These are phyloP conservation scores for Colistium nudipinnis DNA, from an alignment of 2,113 vertebrate genomes.

Conservation along the genomic window DNA sequence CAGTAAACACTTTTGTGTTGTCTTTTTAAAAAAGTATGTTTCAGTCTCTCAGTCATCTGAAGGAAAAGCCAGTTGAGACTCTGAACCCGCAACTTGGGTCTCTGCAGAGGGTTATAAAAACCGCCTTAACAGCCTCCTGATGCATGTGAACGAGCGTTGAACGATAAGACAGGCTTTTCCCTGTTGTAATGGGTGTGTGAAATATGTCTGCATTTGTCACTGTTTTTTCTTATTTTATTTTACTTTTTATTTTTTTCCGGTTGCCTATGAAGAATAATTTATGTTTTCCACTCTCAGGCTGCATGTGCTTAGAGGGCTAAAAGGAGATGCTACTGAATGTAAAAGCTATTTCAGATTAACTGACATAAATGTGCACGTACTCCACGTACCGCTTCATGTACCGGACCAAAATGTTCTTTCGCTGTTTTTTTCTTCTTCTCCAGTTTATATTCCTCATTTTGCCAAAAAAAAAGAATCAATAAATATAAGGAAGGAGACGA, in stretches of 20 bases:
- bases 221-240: constrained; percentile 1
- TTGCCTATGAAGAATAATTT: constrained; percentile 40
- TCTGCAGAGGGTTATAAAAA: constrained; percentile 45
- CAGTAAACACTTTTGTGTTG: constrained; percentile 23
- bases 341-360: constrained; percentile 72
- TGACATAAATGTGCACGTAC: constrained; percentile 50
- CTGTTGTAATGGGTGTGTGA: constrained; percentile 40
- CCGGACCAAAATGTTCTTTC: constrained; percentile 78
- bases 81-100: constrained; percentile 18
- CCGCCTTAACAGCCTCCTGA: constrained; percentile 69
- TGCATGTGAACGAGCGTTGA: constrained; percentile 62
- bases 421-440: constrained; percentile 10
- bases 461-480: constrained; percentile 27
- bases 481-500: constrained; percentile 1
- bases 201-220: constrained; percentile 56
- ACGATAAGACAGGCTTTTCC: constrained; percentile 35
- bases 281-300: constrained; percentile 75
- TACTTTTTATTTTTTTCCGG: not conserved
- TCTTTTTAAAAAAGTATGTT: constrained; percentile 41
- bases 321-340: constrained; percentile 84
- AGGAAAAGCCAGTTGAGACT: constrained; percentile 17
- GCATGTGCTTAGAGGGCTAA: constrained; percentile 82
- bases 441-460: constrained; percentile 51
- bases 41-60: not conserved
- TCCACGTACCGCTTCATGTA: constrained; percentile 57